Conservation (phyloP, 1,140 invertebrate genomes). For the Orchesella cincta region DNA sequence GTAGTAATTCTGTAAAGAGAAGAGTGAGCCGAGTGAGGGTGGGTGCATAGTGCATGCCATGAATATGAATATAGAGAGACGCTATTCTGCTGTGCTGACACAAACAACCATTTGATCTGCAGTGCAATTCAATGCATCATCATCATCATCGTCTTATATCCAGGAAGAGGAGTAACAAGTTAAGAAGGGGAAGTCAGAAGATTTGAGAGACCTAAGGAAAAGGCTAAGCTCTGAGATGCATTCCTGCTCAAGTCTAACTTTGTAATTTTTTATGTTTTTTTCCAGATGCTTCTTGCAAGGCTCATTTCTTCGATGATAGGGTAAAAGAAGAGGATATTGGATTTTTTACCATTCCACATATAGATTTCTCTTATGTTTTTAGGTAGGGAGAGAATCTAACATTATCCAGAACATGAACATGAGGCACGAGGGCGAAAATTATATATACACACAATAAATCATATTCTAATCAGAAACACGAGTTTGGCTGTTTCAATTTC, state of each 20-base stretch:
- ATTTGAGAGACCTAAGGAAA: not conserved
- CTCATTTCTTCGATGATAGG: no score
- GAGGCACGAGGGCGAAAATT: no score
- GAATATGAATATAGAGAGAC: not conserved
- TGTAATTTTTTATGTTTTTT: not conserved
- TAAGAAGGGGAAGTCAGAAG: not conserved
- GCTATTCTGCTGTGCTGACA: not conserved
- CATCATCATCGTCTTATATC: no score
- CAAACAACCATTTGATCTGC: not conserved
- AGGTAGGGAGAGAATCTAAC: no score
- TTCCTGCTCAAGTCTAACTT: not conserved
- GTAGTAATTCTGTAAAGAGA: not conserved
- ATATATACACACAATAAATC: no score
- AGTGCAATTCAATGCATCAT: no score
- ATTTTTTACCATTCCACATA: not conserved
- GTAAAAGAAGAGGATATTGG: not conserved
- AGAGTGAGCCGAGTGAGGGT: no score
- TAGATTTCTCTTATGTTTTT: no score
- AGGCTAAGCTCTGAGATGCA: not conserved
- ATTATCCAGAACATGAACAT: no score
- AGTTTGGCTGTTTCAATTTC: no score
- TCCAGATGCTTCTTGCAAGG: not conserved
- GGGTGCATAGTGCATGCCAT: not conserved
- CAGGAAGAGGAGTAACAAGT: not conserved
- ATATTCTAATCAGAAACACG: no score